Base-by-base conservation (phyloP, 2,797 vertebrate species). In the Sarcoramphus papa region DNA sequence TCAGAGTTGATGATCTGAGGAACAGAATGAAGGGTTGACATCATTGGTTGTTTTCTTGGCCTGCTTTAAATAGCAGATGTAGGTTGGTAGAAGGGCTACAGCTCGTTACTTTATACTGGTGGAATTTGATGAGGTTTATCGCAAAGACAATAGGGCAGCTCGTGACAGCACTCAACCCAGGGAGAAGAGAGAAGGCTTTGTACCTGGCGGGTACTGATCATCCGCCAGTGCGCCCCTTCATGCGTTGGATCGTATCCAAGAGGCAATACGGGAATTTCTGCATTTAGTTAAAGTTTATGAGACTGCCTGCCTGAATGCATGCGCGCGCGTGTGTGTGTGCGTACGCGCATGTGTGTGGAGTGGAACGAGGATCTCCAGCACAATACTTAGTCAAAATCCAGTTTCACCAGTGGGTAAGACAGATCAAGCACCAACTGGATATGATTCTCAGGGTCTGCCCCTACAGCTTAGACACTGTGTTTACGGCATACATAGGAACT, bases 1-100 rank as follows among this genome's bases (percentile, higher is more conserved):
- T 78, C 94, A 88, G 87, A 90, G 65, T 1, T 93, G 95, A 94
- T 91, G 96, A 96, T 96, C 95, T 95, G 95, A 92, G 87, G 95
- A 93, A 90, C 79, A 70, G 82, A 95, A 88, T 75, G 93, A 92
- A 92, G 93, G 84, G 85, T 19, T 96, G 93, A 96, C 69, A 75
- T 97, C 0, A 22, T 27, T 10, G 82, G 79, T 91, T 93, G 82
- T 91, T 96, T 96, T 92, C 91, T 92, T 97, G 95, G 95, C 91
- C 91, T 67, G 73, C 88, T 91, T 59, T 60, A 92, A 90, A 54
- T 20, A 97, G 92, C 95, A 96, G 95, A 96, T 97, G 92, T 65
- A 91, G 63, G 59, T 41, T 93, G 94, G 95, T 92, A 88, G 79
- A 94, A 93, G 50, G 54, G 81, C 84, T 80, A 77, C 83, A 87